Evolutionary conservation across 2,113 vertebrate species (phyloP).

Genomic region (Panthera tigris): DNA sequence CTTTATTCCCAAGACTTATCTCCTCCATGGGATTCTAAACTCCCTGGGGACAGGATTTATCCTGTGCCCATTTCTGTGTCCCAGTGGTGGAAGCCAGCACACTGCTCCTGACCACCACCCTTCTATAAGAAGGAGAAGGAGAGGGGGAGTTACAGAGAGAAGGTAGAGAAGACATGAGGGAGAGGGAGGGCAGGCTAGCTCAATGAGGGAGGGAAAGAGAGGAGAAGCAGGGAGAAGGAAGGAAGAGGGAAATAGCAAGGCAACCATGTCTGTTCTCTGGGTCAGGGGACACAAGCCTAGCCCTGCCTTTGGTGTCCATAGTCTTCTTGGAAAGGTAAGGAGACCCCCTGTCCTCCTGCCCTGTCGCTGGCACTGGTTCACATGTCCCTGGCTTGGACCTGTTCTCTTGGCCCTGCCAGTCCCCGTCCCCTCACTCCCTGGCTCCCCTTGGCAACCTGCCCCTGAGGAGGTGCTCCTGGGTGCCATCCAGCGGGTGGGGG

Average conservation of each 20-base stretch:
- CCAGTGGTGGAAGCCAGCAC: not conserved
- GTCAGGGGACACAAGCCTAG: not conserved
- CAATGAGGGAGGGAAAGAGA: not conserved
- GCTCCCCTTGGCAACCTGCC: constrained; percentile 23
- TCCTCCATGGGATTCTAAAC: not conserved
- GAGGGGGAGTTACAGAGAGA: not conserved
- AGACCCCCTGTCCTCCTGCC: not conserved
- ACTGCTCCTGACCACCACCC: not conserved
- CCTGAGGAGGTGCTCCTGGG: constrained; percentile 41
- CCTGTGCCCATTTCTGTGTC: not conserved
- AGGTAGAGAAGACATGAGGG: not conserved
- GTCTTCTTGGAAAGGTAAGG: not conserved
- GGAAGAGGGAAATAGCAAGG: not conserved
- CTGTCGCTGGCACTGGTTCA: not conserved
- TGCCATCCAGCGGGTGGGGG: constrained; percentile 35
- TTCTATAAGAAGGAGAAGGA: not conserved
- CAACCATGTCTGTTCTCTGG: not conserved
- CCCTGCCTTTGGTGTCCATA: not conserved
- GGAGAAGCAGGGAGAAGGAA: too few species aligned
- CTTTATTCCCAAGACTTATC: not conserved
- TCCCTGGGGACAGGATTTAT: not conserved
- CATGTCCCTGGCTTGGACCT: not conserved
- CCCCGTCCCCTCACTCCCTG: not conserved
- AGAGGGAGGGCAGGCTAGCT: not conserved
- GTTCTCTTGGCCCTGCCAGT: not conserved